Evolutionary conservation across 2,113 vertebrate species (phyloP).

Genomic region (Leucosticte australis): DNA sequence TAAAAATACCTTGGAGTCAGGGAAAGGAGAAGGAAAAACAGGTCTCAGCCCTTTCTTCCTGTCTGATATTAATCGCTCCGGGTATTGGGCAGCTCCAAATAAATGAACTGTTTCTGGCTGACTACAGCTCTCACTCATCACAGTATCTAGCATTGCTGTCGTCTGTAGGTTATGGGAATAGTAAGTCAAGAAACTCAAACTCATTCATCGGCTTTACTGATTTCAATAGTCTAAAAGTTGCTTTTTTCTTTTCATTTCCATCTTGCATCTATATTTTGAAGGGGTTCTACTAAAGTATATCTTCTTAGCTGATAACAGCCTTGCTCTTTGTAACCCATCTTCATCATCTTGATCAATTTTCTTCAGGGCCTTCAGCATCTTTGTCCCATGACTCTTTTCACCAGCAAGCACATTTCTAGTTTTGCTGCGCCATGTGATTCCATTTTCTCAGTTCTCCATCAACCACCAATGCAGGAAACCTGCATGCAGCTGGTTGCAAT

Average conservation of each 20-base stretch:
- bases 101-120: not conserved
- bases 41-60: not conserved
- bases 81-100: not conserved
- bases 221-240: not conserved
- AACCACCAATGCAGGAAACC: not conserved
- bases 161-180: not conserved
- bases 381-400: not conserved
- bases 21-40: not conserved
- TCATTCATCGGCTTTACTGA: not conserved
- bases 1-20: not conserved
- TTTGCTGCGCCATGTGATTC: not conserved
- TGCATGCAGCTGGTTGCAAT: not conserved
- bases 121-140: not conserved
- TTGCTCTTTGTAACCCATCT: not conserved
- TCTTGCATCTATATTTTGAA: not conserved
- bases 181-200: not conserved
- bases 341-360: not conserved
- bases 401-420: not conserved
- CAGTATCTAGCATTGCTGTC: not conserved
- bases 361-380: not conserved
- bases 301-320: not conserved
- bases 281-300: not conserved
- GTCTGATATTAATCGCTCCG: not conserved
- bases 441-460: not conserved
- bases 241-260: not conserved